phyloP scores from a whole-genome alignment of 2,888 invertebrate genomes.

The Cephus sareptanus region DNA sequence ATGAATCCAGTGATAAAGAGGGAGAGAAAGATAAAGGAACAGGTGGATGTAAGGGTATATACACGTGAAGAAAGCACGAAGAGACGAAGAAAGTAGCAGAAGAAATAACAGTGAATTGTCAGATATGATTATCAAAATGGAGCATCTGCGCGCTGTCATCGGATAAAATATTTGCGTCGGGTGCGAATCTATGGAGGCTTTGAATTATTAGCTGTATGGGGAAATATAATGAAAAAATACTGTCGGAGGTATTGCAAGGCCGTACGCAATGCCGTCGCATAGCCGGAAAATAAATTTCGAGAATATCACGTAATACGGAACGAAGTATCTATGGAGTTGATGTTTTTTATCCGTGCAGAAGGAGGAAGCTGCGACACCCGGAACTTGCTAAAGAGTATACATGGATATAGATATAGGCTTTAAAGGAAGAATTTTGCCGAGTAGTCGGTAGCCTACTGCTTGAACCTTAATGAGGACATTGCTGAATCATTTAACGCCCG shows the following conservation, averaged over 20 bases:
- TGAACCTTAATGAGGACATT: background rate
- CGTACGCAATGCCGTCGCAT: background rate
- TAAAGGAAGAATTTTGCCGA: background rate
- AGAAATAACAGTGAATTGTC: conserved; percentile 5
- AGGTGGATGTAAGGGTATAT: background rate
- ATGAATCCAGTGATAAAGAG: background rate
- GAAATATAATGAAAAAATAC: conserved; percentile 42
- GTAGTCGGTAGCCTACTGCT: background rate
- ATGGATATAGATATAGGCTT: background rate
- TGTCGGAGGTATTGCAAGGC: conserved; percentile 36
- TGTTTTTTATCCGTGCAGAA: background rate
- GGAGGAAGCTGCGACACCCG: background rate
- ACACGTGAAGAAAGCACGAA: background rate
- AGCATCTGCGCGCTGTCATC: conserved; percentile 44
- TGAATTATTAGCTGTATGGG: conserved; percentile 42
- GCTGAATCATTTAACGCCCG: conserved; percentile 16
- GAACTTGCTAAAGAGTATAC: background rate
- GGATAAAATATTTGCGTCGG: conserved; percentile 36
- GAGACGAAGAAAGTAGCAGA: conserved; percentile 4
- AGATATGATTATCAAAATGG: conserved; percentile 39
- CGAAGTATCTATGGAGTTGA: background rate
- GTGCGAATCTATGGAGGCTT: conserved; percentile 33
- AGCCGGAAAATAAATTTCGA: background rate
- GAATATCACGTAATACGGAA: background rate
- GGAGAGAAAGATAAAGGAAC: background rate